Percentiles rank a stretch among this genome's conserved stretches.
These are phyloP conservation scores for Actinostola sp. DNA, from an alignment of 92 coral and sea anemone species.

Conservation along the genomic window DNA sequence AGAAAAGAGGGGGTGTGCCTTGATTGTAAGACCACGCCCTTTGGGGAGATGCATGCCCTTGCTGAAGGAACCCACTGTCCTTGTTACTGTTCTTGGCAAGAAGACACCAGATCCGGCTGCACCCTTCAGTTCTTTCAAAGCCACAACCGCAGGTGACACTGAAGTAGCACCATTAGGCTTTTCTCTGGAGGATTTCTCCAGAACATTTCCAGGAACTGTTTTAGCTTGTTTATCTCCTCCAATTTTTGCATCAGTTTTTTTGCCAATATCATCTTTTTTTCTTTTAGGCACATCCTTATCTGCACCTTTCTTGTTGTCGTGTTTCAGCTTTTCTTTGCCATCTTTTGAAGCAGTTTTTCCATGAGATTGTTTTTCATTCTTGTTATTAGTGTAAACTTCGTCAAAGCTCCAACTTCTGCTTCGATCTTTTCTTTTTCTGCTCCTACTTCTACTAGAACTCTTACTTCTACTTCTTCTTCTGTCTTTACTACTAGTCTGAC, in stretches of 20 bases:
- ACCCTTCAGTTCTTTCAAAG: conserved; percentile 23
- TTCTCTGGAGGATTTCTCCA: conserved; percentile 3
- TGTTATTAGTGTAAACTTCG: conserved; percentile 30
- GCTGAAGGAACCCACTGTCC: conserved; percentile 2
- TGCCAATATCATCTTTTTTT: not conserved
- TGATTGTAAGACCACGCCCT: conserved; percentile 24
- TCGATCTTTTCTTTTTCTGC: conserved; percentile 64
- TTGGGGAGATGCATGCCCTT: conserved; percentile 18
- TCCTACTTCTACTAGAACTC: conserved; percentile 41
- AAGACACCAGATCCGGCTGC: conserved; percentile 33
- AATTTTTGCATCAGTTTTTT: not conserved
- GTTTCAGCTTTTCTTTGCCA: not conserved
- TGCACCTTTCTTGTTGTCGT: not conserved
- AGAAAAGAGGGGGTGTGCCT: conserved; percentile 26
- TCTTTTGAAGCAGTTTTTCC: not conserved
- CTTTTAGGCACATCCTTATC: conserved; percentile 1
- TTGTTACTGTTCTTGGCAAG: conserved; percentile 30
- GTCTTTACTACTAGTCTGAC: conserved; percentile 10
- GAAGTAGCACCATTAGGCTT: not conserved
- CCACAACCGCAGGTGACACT: conserved; percentile 11
- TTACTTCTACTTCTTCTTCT: conserved; percentile 12
- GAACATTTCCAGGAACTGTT: not conserved
- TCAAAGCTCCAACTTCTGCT: conserved; percentile 63
- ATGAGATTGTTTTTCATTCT: conserved; percentile 5
- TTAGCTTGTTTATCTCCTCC: not conserved